Base-by-base conservation (phyloP, 1,140 invertebrate genomes). In the Aphidius gifuensis region DNA sequence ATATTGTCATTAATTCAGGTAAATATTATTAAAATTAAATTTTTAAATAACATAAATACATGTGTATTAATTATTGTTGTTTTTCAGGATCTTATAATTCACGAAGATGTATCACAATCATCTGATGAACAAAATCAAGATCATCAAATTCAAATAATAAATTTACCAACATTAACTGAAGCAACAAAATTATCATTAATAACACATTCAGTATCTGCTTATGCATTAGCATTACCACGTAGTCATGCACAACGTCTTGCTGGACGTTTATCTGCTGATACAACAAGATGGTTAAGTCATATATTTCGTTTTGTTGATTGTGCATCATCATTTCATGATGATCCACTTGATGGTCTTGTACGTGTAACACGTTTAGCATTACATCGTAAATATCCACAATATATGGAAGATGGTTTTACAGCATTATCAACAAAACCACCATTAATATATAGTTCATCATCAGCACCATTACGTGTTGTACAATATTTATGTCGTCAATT, bases 391-490 rank as follows among this genome's bases (percentile, higher is more conserved):
- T 94, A 92, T 73, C 90, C 91, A 0, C 84, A 89, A 51, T 94
- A 91, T 74, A 80, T 89, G 62, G 88, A 91, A 70, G 90, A 93
- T 70, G 92, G 92, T 11, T 91, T 87, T 63, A 83, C 91, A 56
- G 88, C 90, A 5, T 83, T 94, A 46, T 85, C 87, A 45, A 85
- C 86, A 48, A 85, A 88, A 0, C 86, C 90, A 7, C 93, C 90
- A 7, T 83, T 90, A 38, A 89, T 96, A 71, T 96, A 95, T 82
- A 89, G 90, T 67, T 93, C 90, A 68, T 85, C 90, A 4, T 86
- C 88, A 5, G 88, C 89, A 67, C 87, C 86, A 5, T 78, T 89
- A 57, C 87, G 86, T 5, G 84, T 91, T n/a, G 89, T 90, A 6
- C 88, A 92, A 71, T 88, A 92, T 79, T 76, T 93, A 16, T 92